A percentile compares a stretch with the other conserved stretches of the same genome.
These are phyloP conservation scores for Amitus sp. DNA, from an alignment of 2,888 invertebrate species.

Conservation along the genomic window DNA sequence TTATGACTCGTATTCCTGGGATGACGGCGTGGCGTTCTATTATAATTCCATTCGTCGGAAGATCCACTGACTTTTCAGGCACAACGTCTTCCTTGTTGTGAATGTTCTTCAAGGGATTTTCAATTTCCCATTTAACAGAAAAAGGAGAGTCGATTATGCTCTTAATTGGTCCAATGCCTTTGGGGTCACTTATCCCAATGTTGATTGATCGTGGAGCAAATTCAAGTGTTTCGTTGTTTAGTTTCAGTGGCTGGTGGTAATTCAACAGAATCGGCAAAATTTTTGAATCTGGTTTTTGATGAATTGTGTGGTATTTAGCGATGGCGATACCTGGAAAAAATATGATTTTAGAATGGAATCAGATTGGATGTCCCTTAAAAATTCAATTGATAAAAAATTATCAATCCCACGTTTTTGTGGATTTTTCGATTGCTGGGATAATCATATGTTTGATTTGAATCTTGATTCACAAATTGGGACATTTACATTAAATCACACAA, in stretches of 20 bases:
- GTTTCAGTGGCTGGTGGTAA: not conserved
- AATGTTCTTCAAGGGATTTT: slow-evolving; percentile 46
- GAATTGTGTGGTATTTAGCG: slow-evolving; percentile 13
- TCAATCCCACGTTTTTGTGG: no score
- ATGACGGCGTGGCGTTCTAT: slow-evolving; percentile 74
- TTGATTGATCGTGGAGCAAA: slow-evolving; percentile 43
- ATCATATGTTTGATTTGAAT: no score
- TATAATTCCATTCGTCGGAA: slow-evolving; percentile 64
- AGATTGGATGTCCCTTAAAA: no score
- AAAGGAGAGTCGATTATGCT: slow-evolving; percentile 52
- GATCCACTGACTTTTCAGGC: slow-evolving; percentile 67
- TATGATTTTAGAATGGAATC: no score
- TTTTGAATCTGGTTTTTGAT: slow-evolving; percentile 7
- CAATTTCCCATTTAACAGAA: slow-evolving; percentile 44
- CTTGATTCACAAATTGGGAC: no score
- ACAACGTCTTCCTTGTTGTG: slow-evolving; percentile 58
- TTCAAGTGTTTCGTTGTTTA: slow-evolving; percentile 26
- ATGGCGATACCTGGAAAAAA: slow-evolving; percentile 17
- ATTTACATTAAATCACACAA: no score
- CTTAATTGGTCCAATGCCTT: slow-evolving; percentile 20
- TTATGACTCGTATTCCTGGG: slow-evolving; percentile 78
- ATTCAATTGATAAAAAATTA: no score
- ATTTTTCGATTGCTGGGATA: no score
- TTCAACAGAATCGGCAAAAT: slow-evolving; percentile 3
- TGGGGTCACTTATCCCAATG: slow-evolving; percentile 48